These are phyloP conservation scores for Meta bourneti DNA, from an alignment of 2,888 invertebrate genomes.

Conservation along the genomic window DNA sequence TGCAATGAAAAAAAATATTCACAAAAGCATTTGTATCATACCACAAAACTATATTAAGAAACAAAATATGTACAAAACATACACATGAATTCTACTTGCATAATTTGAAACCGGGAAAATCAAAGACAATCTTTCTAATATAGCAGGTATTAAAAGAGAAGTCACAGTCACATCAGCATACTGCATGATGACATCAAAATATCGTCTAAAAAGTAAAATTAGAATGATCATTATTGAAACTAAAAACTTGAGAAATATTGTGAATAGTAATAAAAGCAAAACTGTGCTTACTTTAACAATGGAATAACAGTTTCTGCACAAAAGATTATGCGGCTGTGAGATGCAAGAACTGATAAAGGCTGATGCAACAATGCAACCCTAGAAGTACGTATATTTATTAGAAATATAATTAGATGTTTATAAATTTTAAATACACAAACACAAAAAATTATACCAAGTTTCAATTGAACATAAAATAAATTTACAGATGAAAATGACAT, in stretches of 20 bases:
- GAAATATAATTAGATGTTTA: no score
- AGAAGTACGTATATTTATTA: constrained; percentile 4
- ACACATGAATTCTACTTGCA: constrained; percentile 53
- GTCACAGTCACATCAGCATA: constrained; percentile 67
- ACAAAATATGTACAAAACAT: neutral
- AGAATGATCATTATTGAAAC: neutral
- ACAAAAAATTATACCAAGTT: no score
- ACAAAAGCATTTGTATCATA: no score
- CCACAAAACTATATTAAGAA: neutral
- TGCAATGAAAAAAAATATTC: no score
- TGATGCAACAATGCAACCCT: constrained; percentile 64
- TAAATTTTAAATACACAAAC: no score
- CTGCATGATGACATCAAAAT: constrained; percentile 68
- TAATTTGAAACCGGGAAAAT: constrained; percentile 69
- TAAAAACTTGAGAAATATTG: neutral
- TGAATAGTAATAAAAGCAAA: neutral
- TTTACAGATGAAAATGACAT: no score
- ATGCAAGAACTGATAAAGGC: constrained; percentile 36
- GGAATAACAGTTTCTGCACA: constrained; percentile 64
- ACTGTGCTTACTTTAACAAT: constrained; percentile 66
- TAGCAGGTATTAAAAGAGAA: constrained; percentile 55
- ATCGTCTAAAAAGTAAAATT: constrained; percentile 45
- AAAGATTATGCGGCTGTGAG: constrained; percentile 51
- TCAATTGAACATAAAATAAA: no score
- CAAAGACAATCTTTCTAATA: constrained; percentile 67